Base-by-base conservation (phyloP, 64 coral and sea anemone species). In the Exaiptasia diaphana region DNA sequence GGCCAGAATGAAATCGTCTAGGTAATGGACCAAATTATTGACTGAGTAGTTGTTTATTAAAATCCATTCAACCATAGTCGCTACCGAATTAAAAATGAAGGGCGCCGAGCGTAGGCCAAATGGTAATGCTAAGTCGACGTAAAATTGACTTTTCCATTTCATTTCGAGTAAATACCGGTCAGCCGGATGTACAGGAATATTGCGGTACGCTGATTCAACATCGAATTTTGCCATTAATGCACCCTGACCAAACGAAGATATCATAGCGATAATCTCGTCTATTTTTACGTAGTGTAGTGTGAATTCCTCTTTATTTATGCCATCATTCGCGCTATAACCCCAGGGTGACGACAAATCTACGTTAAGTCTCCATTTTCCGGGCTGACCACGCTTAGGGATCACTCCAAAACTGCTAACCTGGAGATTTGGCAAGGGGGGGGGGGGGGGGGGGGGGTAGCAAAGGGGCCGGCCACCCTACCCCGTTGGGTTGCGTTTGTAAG, bases 271-370 rank as follows among this genome's bases (percentile, higher is more conserved):
- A 0, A 45, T 54, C 26, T 83, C 74, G 17, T 79, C 71, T 2
- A 91, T 41, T 23, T 12, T 35, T 0, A 41, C 38, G 44, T 91
- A 85, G 9, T 38, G 17, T 5, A 85, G 11, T 0, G 81, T 38
- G 15, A 38, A 79, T 0, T 44, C 33, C 1, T 37, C 50, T 11
- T 23, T 30, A 4, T 38, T 13, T 15, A 81, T 92, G 0, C 82
- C 90, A 63, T 80, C 67, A n/a, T 86, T 86, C 21, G 86, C 67
- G n/a, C 90, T 92, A 42, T 18, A 36, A 23, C 67, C 64, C 17
- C 8, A 20, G 27, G 65, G 65, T 7, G 53, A 50, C 0, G 48
- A 73, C 13, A 73, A 59, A 34, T 92, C 82, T 15, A 92, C 31
- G 24, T 73, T 92, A 9, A 92, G 67, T 4, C 67, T 33, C 82